These are phyloP conservation scores for Rhamnusium bicolor DNA, from an alignment of 2,888 invertebrate species.

Conservation along the genomic window DNA sequence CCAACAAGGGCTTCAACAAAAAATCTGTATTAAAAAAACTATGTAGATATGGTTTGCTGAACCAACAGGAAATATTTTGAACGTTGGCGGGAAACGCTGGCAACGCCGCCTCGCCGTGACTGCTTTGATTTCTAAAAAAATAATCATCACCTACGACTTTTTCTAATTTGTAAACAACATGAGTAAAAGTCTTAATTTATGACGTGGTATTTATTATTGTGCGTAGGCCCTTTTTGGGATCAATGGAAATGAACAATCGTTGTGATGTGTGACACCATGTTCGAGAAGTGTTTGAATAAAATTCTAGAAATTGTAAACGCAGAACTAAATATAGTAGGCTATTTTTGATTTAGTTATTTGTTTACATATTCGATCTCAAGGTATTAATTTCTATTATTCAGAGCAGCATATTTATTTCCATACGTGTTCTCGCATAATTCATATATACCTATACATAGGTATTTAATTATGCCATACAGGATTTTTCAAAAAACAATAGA, in stretches of 20 bases:
- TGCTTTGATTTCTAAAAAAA: constrained; percentile 17
- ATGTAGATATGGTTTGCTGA: too few relatives aligned
- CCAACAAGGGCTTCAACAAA: too few relatives aligned
- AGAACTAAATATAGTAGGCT: constrained; percentile 18
- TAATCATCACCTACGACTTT: constrained; percentile 19
- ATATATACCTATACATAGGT: too few relatives aligned
- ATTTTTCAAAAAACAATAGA: too few relatives aligned
- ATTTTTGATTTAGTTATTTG: constrained; percentile 10
- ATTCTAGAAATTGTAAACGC: neutral
- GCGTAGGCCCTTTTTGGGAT: constrained; percentile 19
- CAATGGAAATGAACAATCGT: neutral
- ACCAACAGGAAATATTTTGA: neutral
- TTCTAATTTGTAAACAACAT: constrained; percentile 26
- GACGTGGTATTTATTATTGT: constrained; percentile 17
- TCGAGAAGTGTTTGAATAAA: constrained; percentile 9
- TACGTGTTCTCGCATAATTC: neutral
- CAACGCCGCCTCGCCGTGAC: constrained; percentile 9
- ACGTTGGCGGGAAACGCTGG: constrained; percentile 3
- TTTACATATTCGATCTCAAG: neutral
- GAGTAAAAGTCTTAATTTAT: constrained; percentile 7
- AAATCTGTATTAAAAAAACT: too few relatives aligned
- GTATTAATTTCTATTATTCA: neutral
- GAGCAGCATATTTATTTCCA: neutral
- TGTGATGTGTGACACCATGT: neutral
- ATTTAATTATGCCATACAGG: too few relatives aligned